These are phyloP conservation scores for Charaxes varanes DNA, from an alignment of 1,140 invertebrate species.

Conservation along the genomic window DNA sequence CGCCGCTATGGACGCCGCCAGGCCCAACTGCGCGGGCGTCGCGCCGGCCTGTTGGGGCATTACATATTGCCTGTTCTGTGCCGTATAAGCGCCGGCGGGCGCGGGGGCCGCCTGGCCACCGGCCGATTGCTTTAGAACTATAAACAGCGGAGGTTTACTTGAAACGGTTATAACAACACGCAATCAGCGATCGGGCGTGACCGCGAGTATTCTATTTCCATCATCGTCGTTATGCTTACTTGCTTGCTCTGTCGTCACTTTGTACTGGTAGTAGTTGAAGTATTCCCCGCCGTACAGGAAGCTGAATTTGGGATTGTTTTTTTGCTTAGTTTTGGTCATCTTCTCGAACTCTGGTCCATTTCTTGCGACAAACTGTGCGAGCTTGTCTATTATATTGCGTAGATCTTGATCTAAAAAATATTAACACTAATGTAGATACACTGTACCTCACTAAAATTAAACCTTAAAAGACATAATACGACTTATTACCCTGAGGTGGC, in stretches of 20 bases:
- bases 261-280: constrained; percentile 97
- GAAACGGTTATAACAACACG: constrained; percentile 60
- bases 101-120: constrained; percentile 63
- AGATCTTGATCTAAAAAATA: constrained; percentile 86
- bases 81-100: constrained; percentile 69
- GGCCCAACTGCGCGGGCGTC: constrained; percentile 53
- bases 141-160: constrained; percentile 73
- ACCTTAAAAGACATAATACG: constrained; percentile 1
- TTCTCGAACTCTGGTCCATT: constrained; percentile 99
- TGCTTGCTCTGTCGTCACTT: constrained; percentile 92
- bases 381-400: constrained; percentile 97
- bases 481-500: constrained; percentile 47
- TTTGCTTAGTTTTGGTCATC: constrained; percentile 98
- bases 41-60: constrained; percentile 70
- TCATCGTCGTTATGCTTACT: constrained; percentile 78
- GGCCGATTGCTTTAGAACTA: constrained; percentile 74
- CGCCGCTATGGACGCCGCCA: constrained; percentile 51
- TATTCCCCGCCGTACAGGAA: constrained; percentile 97
- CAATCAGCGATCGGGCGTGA: constrained; percentile 52
- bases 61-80: constrained; percentile 74
- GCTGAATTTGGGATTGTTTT: constrained; percentile 96
- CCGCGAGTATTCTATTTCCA: constrained; percentile 49
- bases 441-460: background rate
- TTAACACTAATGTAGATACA: background rate
- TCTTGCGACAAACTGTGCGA: constrained; percentile 97